Conservation (phyloP, 2,888 invertebrate species). For the Lochmaea crataegi region DNA sequence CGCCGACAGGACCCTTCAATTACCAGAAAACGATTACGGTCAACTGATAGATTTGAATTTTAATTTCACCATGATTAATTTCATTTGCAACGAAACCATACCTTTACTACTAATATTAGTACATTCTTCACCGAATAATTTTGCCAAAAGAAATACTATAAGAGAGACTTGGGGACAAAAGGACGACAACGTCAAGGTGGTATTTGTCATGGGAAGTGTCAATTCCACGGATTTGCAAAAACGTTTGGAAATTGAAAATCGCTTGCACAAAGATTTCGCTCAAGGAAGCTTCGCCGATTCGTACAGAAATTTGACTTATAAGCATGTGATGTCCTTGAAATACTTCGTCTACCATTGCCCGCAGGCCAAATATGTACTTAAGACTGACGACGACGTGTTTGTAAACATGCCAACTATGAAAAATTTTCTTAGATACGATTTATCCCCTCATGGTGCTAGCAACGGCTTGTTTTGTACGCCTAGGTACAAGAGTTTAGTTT, state of each 20-base stretch:
- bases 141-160: conserved; percentile 74
- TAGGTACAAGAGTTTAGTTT: conserved; percentile 44
- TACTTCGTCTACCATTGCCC: conserved; percentile 80
- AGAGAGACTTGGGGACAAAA: conserved; percentile 79
- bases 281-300: conserved; percentile 82
- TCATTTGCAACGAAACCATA: conserved; percentile 47
- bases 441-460: conserved; percentile 72
- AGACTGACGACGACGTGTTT: conserved; percentile 83
- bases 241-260: conserved; percentile 68
- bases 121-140: conserved; percentile 77
- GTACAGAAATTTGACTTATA: conserved; percentile 86
- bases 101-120: conserved; percentile 72
- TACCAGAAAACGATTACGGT: conserved; percentile 49
- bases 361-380: conserved; percentile 74
- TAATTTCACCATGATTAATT: conserved; percentile 47
- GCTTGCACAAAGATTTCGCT: conserved; percentile 74
- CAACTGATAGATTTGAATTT: conserved; percentile 50
- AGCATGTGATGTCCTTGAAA: conserved; percentile 85
- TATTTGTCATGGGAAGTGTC: conserved; percentile 76
- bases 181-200: conserved; percentile 68
- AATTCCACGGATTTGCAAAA: conserved; percentile 56
- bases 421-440: conserved; percentile 69
- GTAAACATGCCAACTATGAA: conserved; percentile 75
- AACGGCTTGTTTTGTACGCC: conserved; percentile 75
- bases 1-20: conserved; percentile 44